Evolutionary conservation across 2,797 vertebrate genomes (phyloP).

Genomic region (Lepus townsendii): DNA sequence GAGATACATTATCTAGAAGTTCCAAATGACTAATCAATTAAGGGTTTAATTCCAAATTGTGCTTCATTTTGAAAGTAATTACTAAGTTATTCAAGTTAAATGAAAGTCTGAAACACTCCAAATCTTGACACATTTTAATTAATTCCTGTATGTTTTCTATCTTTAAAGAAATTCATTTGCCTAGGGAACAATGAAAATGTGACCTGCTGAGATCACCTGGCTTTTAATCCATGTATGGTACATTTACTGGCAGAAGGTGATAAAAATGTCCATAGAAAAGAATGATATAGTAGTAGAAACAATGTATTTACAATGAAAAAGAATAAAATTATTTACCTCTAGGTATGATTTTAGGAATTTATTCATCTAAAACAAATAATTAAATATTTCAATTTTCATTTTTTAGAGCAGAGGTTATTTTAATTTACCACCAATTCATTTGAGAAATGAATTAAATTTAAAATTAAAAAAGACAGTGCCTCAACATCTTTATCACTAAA

Average conservation of each 20-base stretch:
- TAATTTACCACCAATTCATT: constrained; percentile 26
- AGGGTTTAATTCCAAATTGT: not conserved
- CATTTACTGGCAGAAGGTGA: constrained; percentile 31
- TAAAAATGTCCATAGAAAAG: constrained; percentile 6
- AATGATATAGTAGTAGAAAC: not conserved
- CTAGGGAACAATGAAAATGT: constrained; percentile 16
- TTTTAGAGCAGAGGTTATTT: not conserved
- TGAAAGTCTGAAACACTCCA: constrained; percentile 43
- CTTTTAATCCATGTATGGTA: not conserved
- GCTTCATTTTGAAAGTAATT: constrained; percentile 33
- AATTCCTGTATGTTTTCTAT: not conserved
- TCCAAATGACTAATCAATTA: not conserved
- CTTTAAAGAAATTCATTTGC: constrained; percentile 47
- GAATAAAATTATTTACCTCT: constrained; percentile 29
- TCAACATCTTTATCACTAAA: constrained; percentile 6
- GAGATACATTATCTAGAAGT: not conserved
- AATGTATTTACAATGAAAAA: constrained; percentile 19
- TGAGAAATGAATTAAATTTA: constrained; percentile 52
- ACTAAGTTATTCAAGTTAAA: constrained; percentile 49
- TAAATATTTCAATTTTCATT: constrained; percentile 60
- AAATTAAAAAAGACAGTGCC: constrained; percentile 6
- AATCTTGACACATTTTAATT: not conserved
- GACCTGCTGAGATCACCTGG: not conserved
- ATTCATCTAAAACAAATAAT: constrained; percentile 48
- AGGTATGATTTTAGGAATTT: constrained; percentile 17